Percentiles rank a stretch among this genome's conserved stretches.
Evolutionary conservation across 2,113 vertebrate genomes (phyloP).

Genomic region (Microtus oregoni): DNA sequence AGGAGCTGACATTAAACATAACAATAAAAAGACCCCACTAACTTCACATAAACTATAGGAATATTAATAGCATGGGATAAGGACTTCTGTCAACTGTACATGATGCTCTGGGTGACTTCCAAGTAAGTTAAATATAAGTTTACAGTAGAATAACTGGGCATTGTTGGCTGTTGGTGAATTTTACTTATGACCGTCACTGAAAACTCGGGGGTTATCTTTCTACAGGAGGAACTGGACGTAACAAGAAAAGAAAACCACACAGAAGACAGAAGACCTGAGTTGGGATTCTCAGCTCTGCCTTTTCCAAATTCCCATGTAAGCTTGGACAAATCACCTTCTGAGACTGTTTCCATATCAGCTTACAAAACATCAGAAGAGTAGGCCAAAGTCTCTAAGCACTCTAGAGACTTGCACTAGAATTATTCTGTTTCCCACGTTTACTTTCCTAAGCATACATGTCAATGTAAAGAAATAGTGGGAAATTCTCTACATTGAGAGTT

Average conservation of each 20-base stretch:
- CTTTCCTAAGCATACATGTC: constrained; percentile 35
- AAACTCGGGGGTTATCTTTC: constrained; percentile 51
- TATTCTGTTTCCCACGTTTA: constrained; percentile 39
- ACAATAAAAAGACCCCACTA: neutral
- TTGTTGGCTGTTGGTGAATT: constrained; percentile 23
- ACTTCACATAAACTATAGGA: constrained; percentile 45
- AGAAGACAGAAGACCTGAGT: constrained; percentile 61
- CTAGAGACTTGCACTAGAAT: neutral
- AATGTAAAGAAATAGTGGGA: constrained; percentile 40
- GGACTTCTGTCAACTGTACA: neutral
- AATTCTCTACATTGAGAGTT: neutral
- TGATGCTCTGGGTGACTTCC: constrained; percentile 23
- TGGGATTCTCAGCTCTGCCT: neutral
- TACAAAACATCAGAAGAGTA: neutral
- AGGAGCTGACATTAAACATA: constrained; percentile 51
- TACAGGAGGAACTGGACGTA: constrained; percentile 55
- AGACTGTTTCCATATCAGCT: constrained; percentile 42
- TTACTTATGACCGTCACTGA: constrained; percentile 34
- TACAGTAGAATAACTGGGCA: constrained; percentile 33
- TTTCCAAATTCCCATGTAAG: constrained; percentile 38
- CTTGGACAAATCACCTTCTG: constrained; percentile 9
- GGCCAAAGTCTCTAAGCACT: neutral
- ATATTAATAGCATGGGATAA: neutral
- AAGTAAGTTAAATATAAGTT: constrained; percentile 50
- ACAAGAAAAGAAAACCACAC: constrained; percentile 58